Evolutionary conservation across 2,888 invertebrate species (phyloP), one percentile per base, ranked within the genome.

Genomic region (Cinara cedri): DNA sequence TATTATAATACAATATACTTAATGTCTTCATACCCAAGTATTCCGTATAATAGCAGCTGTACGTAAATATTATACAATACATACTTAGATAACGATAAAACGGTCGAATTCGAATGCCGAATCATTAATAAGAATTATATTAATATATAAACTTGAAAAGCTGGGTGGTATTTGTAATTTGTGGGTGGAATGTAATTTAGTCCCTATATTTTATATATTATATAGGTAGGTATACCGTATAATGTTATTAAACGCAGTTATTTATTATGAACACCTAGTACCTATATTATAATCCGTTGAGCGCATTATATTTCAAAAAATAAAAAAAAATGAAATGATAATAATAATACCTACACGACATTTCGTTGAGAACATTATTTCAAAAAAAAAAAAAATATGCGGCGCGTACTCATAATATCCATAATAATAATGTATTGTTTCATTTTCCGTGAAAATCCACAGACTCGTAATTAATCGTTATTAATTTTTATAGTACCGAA

Each of bases 91-190:
- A 34, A 34, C 34, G 34, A 34, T 34, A 34, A 34, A 34, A 34
- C 34, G 34, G 3, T 34, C 34, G 34, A 34, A 34, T 4, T 34
- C 34, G n/a, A 68, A 68, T 51, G 13, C 26, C n/a, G 51, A 68
- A 63, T 42, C 8, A 19, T 63, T 8, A 42, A 21, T 63, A 63
- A 21, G 1, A 63, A 63, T 44, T 51, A 51, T 16, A 65, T 10
- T 44, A n/a, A n/a, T n/a, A n/a, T n/a, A n/a, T n/a, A 68, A 68
- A 26, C 24, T 24, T 49, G 10, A n/a, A 68, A 13, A 68, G 49
- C 34, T 55, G 21, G 55, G 70, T 55, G 70, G 70, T 55, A 55
- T 71, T 55, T 54, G 70, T 71, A 10, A 55, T 71, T 55, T 54
- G 70, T 71, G 16, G 55, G 55, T 71, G 42, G 55, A 54, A 26